These are phyloP conservation scores for Danio kyathit DNA, from an alignment of 2,797 vertebrate species.

Conservation along the genomic window DNA sequence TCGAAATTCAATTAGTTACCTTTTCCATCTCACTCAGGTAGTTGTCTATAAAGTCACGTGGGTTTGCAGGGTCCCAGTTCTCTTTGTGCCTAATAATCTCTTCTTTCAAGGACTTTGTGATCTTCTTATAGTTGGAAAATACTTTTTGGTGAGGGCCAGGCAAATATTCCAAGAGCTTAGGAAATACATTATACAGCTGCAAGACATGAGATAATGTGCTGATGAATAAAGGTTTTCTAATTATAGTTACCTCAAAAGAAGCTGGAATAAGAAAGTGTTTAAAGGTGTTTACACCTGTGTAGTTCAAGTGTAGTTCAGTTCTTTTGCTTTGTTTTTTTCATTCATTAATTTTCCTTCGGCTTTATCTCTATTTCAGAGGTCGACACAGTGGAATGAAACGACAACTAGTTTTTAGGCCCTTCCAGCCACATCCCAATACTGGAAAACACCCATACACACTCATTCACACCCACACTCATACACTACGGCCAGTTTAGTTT, in stretches of 20 bases:
- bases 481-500: too few relatives aligned
- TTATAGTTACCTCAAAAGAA: background rate
- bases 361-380: too few relatives aligned
- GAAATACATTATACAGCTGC: slow-evolving; percentile 85
- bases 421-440: too few relatives aligned
- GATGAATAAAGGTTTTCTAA: background rate
- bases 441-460: too few relatives aligned
- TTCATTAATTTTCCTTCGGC: too few relatives aligned
- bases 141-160: slow-evolving; percentile 81
- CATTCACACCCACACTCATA: too few relatives aligned
- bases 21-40: slow-evolving; percentile 84
- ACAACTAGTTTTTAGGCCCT: too few relatives aligned
- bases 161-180: slow-evolving; percentile 76
- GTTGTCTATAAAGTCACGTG: slow-evolving; percentile 82
- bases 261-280: background rate
- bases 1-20: slow-evolving; percentile 56
- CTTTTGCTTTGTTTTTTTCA: too few relatives aligned
- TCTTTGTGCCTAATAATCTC: slow-evolving; percentile 77
- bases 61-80: slow-evolving; percentile 78
- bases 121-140: slow-evolving; percentile 72
- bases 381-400: too few relatives aligned
- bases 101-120: slow-evolving; percentile 72
- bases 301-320: too few relatives aligned
- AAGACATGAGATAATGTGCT: background rate
- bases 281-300: too few relatives aligned